These are phyloP conservation scores for Trichacis sp. DNA, from an alignment of 2,888 invertebrate species.

Conservation along the genomic window DNA sequence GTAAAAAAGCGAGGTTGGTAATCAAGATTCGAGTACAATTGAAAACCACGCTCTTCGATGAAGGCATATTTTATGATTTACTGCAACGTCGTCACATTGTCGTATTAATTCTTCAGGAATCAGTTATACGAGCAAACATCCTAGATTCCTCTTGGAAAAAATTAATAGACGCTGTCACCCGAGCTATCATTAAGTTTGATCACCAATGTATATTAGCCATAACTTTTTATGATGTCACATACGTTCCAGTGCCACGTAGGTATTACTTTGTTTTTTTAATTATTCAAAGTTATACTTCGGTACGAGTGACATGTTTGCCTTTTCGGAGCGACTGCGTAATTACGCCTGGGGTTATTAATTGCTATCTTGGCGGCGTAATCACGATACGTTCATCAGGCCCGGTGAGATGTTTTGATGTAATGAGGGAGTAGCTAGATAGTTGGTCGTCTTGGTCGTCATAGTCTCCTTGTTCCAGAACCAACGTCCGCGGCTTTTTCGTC, in stretches of 20 bases:
- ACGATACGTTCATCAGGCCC: slow-evolving; percentile 2
- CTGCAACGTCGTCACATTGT: background rate
- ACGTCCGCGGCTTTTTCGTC: slow-evolving; percentile 6
- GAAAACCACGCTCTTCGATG: background rate
- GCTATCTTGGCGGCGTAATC: background rate
- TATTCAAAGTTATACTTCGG: background rate
- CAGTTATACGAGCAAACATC: background rate
- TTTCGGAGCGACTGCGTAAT: background rate
- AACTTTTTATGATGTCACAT: background rate
- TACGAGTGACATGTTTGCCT: background rate
- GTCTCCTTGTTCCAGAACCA: slow-evolving; percentile 7
- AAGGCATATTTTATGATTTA: background rate
- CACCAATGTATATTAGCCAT: background rate
- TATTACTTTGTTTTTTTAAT: background rate
- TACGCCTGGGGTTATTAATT: slow-evolving; percentile 1
- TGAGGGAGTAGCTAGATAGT: slow-evolving; percentile 9
- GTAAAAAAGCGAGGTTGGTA: background rate
- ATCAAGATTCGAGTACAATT: background rate
- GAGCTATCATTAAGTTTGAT: background rate
- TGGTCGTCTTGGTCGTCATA: background rate
- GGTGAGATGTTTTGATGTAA: slow-evolving; percentile 9
- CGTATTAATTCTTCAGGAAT: background rate
- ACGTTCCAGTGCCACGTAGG: background rate
- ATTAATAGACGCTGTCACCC: background rate
- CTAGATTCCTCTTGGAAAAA: background rate